phyloP scores from a whole-genome alignment of 1,140 invertebrate genomes.

The Sweltsa coloradensis region DNA sequence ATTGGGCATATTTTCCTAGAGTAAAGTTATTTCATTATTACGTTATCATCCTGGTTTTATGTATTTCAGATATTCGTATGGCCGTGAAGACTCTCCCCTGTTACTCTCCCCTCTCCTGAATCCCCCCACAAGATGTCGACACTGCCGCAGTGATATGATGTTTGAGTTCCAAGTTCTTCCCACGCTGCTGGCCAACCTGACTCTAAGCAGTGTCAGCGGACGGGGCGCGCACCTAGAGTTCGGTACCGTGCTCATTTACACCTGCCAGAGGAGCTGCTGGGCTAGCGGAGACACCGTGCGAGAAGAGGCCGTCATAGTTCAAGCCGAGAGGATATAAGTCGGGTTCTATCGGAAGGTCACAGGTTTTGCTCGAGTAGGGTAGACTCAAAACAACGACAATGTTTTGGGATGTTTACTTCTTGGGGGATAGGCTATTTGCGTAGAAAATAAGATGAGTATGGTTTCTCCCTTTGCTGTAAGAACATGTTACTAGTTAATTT shows the following conservation, averaged over 20 bases:
- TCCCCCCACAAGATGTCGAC: constrained; percentile 39
- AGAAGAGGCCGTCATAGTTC: constrained; percentile 61
- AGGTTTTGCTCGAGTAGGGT: too few relatives aligned
- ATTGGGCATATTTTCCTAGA: constrained; percentile 10
- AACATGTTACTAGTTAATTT: too few relatives aligned
- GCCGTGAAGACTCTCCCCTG: constrained; percentile 47
- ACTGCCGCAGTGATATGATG: constrained; percentile 55
- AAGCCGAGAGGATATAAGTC: constrained; percentile 44
- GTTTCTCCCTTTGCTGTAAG: too few relatives aligned
- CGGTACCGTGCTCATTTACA: constrained; percentile 67
- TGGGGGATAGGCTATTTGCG: too few relatives aligned
- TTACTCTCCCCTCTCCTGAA: constrained; percentile 46
- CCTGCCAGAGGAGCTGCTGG: constrained; percentile 77
- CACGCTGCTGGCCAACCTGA: constrained; percentile 56
- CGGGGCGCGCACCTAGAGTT: constrained; percentile 50
- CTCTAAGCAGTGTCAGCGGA: constrained; percentile 26
- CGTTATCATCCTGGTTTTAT: constrained; percentile 1
- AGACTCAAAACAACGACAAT: too few relatives aligned
- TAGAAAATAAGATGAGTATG: too few relatives aligned
- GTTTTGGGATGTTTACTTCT: too few relatives aligned
- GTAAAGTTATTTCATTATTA: constrained; percentile 11
- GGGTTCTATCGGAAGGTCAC: too few relatives aligned
- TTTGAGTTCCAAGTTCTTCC: constrained; percentile 76
- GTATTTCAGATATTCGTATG: constrained; percentile 49
- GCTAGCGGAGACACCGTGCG: constrained; percentile 46